These are phyloP conservation scores for Apantesis nais DNA, from an alignment of 2,888 invertebrate genomes.

Conservation along the genomic window DNA sequence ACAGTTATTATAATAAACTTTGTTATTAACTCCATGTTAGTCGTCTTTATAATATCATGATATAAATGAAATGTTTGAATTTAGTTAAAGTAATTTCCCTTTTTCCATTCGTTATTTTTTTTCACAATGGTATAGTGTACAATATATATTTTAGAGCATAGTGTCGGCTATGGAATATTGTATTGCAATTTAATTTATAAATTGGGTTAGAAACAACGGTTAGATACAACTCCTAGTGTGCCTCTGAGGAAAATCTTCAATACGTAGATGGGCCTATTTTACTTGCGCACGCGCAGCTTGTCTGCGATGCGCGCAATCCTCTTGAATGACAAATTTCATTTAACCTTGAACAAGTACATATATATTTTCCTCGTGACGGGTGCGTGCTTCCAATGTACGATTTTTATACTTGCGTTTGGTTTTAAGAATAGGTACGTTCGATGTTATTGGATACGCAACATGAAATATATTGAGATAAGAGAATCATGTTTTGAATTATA, in stretches of 20 bases:
- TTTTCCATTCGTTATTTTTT: background rate
- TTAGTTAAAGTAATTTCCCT: no score
- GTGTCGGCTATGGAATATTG: background rate
- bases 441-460: constrained; percentile 22
- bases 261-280: constrained; percentile 55
- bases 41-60: background rate
- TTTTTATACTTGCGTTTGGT: constrained; percentile 28
- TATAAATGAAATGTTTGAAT: no score
- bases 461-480: constrained; percentile 6
- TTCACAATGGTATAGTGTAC: background rate
- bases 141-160: background rate
- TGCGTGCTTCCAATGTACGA: constrained; percentile 75
- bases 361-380: constrained; percentile 83
- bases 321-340: constrained; percentile 83
- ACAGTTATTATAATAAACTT: no score
- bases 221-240: constrained; percentile 59
- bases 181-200: background rate
- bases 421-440: constrained; percentile 25
- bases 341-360: constrained; percentile 73
- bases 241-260: constrained; percentile 74
- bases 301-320: constrained; percentile 53
- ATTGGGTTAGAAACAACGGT: no score
- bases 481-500: background rate
- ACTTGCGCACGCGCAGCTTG: constrained; percentile 63
- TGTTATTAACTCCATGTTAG: background rate